Base-by-base conservation (phyloP, 2,113 vertebrate genomes). In the Chinchilla lanigera region DNA sequence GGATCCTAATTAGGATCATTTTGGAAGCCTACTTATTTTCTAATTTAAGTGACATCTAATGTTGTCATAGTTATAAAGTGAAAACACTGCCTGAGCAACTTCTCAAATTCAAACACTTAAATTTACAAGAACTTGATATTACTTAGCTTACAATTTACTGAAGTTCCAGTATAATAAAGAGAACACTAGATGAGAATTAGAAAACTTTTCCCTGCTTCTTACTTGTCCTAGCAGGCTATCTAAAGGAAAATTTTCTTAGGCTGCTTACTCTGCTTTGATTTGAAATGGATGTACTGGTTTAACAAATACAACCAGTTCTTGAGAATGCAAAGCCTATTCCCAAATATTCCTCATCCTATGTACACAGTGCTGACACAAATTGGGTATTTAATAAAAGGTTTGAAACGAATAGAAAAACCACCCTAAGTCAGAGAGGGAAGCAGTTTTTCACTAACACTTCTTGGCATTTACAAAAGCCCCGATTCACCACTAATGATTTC, bases 281-380 rank as follows among this genome's bases (percentile, higher is more conserved):
- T 96, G 94, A 91, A 95, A 96, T 73, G 60, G 88, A 65, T 89
- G 6, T 44, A 90, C 2, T 54, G 47, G n/a, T 80, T 90, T 94
- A 96, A 92, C n/a, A 97, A 90, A 67, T 75, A 92, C 35, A 86
- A 84, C n/a, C 33, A 94, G 38, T 83, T 96, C n/a, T 54, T 94
- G 86, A 71, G 60, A 97, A 97, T 89, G 89, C 35, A 58, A 93
- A 92, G 50, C 91, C 88, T 84, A 84, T 80, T 95, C 24, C 60
- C 96, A 95, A 92, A 94, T 91, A 93, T 22, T 93, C 20, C 19
- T 93, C 33, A 50, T 75, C 33, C 19, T 89, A 83, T 86, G 19
- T 75, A 81, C 35, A 69, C 30, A 50, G 58, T 67, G 63, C 63
- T 78, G 75, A 95, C 35, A 75, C 17, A 92, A 90, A 96, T 77